Evolutionary conservation across 2,113 vertebrate genomes (phyloP).

Genomic region (Meles meles): DNA sequence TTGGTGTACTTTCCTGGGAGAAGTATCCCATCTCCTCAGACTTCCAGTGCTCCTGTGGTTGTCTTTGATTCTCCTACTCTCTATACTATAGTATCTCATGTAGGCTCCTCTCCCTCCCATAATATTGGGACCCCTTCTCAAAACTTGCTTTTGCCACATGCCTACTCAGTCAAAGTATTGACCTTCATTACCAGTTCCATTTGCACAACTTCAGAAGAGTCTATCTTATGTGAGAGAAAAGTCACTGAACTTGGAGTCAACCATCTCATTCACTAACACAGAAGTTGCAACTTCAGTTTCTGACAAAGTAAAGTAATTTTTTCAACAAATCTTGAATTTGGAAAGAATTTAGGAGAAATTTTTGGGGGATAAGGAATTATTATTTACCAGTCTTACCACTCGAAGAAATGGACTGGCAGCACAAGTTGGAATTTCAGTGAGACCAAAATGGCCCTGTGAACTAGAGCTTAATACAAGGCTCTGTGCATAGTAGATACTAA

Average conservation of each 20-base stretch:
- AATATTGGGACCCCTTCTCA: not conserved
- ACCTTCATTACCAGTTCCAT: not conserved
- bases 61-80: not conserved
- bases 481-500: not conserved
- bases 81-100: not conserved
- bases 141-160: not conserved
- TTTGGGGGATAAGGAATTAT: not conserved
- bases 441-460: not conserved
- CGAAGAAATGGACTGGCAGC: not conserved
- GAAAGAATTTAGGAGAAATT: constrained; percentile 11
- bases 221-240: not conserved
- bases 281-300: not conserved
- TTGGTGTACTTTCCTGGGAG: not conserved
- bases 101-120: not conserved
- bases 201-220: not conserved
- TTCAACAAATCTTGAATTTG: not conserved
- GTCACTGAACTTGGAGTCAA: not conserved
- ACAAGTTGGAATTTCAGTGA: not conserved
- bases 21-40: not conserved
- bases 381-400: not conserved
- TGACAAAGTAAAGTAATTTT: not conserved
- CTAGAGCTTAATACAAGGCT: not conserved
- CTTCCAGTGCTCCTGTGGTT: not conserved
- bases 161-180: not conserved
- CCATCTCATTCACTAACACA: not conserved